Evolutionary conservation across 2,888 invertebrate genomes (phyloP), one percentile per base, ranked within the genome.

Genomic region (Sialis lutaria): DNA sequence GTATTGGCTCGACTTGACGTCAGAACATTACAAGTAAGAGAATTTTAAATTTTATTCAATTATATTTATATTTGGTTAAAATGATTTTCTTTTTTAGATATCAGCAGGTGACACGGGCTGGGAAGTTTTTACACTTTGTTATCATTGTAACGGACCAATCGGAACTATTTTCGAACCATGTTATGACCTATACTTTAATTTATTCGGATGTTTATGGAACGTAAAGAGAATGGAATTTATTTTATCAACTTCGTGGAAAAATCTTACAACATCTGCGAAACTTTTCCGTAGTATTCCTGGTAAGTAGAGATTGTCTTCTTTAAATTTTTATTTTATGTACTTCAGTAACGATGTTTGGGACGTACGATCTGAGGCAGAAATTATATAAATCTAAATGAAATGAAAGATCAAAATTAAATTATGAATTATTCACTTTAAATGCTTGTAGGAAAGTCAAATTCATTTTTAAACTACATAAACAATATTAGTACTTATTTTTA

Each of bases 191-290:
- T 91, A 92, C 67, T 77, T 87, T 53, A 77, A 82, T 52, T 75
- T 91, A 33, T 92, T 91, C 67, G 82, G 86, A 57, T 83, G 88
- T 53, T 70, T 92, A 53, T 92, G 91, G 90, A 74, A 87, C 54
- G 82, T 87, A 45, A 91, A 91, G 61, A 73, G 91, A 53, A 89
- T 90, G 74, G 90, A 92, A 65, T 82, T 83, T 62, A 78, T 82
- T 39, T 67, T 92, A 53, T 82, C 86, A 42, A 77, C 79, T 46
- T 79, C 89, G 57, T 85, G 89, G 79, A 82, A 85, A 58, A 79
- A 80, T 51, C 86, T 89, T 64, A 79, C 81, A 50, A 78, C 81
- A 31, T 74, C 83, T 54, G 77, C 82, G 41, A 84, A 85, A 60
- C 67, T 76, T 53, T 74, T 79, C 54, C 70, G 76, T 49, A 67